A percentile compares a stretch with the other conserved stretches of the same genome.
These are phyloP conservation scores for Argynnis bischoffii DNA, from an alignment of 2,888 invertebrate species.

Conservation along the genomic window DNA sequence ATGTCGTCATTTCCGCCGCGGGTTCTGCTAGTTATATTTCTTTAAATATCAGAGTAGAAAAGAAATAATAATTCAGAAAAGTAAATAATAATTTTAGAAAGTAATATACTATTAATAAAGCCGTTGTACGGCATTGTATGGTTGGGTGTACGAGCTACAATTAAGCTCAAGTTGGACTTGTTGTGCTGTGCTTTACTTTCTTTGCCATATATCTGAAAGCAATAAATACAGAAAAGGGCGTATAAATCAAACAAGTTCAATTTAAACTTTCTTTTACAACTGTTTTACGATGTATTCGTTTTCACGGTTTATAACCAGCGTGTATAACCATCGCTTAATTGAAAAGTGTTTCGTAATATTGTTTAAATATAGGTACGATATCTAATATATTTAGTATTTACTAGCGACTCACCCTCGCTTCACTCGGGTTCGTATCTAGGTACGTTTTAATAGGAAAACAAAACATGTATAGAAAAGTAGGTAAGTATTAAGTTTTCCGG, in stretches of 20 bases:
- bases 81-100: too few species aligned
- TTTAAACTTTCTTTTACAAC: conserved; percentile 64
- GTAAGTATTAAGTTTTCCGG: too few species aligned
- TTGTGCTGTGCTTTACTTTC: conserved; percentile 5
- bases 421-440: too few species aligned
- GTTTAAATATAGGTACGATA: conserved; percentile 40
- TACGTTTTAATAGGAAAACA: too few species aligned
- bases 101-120: neutral
- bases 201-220: conserved; percentile 13
- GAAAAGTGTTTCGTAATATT: conserved; percentile 44
- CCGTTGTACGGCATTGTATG: conserved; percentile 6
- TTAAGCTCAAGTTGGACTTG: conserved; percentile 11
- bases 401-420: too few species aligned
- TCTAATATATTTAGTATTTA: conserved; percentile 28
- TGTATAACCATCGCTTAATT: conserved; percentile 42
- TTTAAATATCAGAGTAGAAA: too few species aligned
- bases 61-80: too few species aligned
- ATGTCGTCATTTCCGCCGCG: too few species aligned
- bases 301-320: conserved; percentile 42
- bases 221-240: conserved; percentile 56
- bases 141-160: conserved; percentile 12
- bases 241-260: conserved; percentile 60
- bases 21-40: too few species aligned
- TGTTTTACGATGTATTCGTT: conserved; percentile 53
- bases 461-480: too few species aligned